Conservation (phyloP, 2,888 invertebrate species). For the Drosophila pegasa region DNA sequence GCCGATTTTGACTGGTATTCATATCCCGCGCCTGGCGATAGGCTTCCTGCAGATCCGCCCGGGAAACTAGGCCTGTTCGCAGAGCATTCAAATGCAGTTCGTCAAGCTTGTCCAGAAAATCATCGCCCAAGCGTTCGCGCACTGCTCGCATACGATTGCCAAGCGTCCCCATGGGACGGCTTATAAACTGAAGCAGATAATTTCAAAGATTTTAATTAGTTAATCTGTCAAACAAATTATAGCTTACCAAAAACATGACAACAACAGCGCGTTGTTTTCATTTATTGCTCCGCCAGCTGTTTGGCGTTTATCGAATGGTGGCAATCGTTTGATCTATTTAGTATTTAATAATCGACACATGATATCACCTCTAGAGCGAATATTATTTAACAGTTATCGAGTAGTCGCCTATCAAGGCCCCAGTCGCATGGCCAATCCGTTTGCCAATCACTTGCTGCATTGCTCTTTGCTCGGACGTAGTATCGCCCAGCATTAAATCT, state of each 20-base stretch:
- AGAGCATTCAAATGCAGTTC: conserved; percentile 80
- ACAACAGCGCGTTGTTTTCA: conserved; percentile 19
- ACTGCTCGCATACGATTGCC: conserved; percentile 65
- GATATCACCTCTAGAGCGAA: conserved; percentile 1
- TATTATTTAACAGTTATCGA: conserved; percentile 29
- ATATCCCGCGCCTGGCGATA: conserved; percentile 80
- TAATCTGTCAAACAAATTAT: neutral
- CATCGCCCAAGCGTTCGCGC: conserved; percentile 73
- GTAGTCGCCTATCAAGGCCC: conserved; percentile 10
- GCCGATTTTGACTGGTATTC: conserved; percentile 69
- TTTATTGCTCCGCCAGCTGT: conserved; percentile 42
- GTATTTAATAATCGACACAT: conserved; percentile 14
- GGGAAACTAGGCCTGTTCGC: conserved; percentile 81
- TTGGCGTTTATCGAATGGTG: conserved; percentile 4
- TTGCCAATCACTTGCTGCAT: conserved; percentile 37
- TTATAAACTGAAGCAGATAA: conserved; percentile 72
- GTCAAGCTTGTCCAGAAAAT: conserved; percentile 79
- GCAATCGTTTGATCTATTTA: neutral
- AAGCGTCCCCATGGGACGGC: conserved; percentile 74
- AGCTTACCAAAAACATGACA: conserved; percentile 64
- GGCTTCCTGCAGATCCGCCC: conserved; percentile 81
- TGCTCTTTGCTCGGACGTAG: conserved; percentile 71
- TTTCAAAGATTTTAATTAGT: neutral
- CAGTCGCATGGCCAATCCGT: conserved; percentile 28
- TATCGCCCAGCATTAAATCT: conserved; percentile 69